These are phyloP conservation scores for Virgularia gustaviana DNA, from an alignment of 92 coral and sea anemone species.

Conservation along the genomic window DNA sequence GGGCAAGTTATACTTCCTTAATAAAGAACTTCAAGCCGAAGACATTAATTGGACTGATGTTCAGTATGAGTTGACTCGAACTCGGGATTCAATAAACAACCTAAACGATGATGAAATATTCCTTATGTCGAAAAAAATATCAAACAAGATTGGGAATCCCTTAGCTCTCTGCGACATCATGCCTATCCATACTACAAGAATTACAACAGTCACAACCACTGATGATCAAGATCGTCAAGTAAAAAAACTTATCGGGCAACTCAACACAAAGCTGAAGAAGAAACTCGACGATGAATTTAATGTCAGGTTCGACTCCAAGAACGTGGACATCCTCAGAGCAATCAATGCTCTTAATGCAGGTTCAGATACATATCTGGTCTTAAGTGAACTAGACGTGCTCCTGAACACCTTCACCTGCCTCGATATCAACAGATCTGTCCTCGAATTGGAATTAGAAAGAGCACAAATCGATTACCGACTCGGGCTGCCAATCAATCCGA, in stretches of 20 bases:
- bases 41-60: constrained; percentile 12
- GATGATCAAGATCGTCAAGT: constrained; percentile 1
- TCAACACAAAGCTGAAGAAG: not conserved
- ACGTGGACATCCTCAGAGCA: constrained; percentile 9
- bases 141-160: constrained; percentile 13
- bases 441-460: constrained; percentile 10
- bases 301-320: constrained; percentile 5
- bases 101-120: not conserved
- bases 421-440: constrained; percentile 10
- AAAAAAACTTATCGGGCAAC: not conserved
- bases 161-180: constrained; percentile 11
- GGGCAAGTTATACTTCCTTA: constrained; percentile 7
- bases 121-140: not conserved
- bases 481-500: constrained; percentile 1
- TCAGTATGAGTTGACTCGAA: constrained; percentile 23
- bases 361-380: constrained; percentile 10
- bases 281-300: constrained; percentile 15
- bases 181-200: constrained; percentile 8
- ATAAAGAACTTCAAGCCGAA: constrained; percentile 22
- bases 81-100: constrained; percentile 11
- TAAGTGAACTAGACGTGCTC: no score
- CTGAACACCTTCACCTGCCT: no score
- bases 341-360: constrained; percentile 3
- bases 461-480: constrained; percentile 4
- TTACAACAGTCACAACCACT: not conserved